Conservation (phyloP, 2,888 invertebrate genomes). For the Monochamus alternatus region DNA sequence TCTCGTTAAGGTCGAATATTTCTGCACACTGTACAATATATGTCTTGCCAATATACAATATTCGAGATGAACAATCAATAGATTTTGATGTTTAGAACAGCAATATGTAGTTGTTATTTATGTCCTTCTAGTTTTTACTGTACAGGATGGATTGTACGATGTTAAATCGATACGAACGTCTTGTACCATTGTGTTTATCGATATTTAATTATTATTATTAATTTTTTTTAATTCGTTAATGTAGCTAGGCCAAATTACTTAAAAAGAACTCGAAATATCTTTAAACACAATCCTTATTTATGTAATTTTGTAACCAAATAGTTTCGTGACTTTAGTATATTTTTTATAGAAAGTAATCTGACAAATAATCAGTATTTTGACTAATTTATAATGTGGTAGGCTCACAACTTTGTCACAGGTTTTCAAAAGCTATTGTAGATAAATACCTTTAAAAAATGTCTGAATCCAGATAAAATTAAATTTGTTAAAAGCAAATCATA, state of each 20-base stretch:
- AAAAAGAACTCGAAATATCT: conserved; percentile 29
- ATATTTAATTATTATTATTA: conserved; percentile 33
- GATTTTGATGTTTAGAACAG: conserved; percentile 58
- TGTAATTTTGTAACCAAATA: conserved; percentile 25
- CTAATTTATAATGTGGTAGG: conserved; percentile 26
- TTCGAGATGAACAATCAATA: conserved; percentile 58
- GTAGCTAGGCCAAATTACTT: conserved; percentile 38
- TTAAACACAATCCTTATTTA: conserved; percentile 30
- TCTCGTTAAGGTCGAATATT: conserved; percentile 12
- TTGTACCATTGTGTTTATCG: conserved; percentile 33
- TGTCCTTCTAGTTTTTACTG: conserved; percentile 27
- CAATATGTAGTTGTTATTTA: conserved; percentile 57
- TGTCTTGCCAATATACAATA: conserved; percentile 39
- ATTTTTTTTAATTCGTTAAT: conserved; percentile 8
- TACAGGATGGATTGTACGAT: conserved; percentile 1
- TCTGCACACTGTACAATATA: conserved; percentile 9
- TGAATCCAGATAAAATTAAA: not conserved
- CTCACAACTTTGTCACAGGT: conserved; percentile 17
- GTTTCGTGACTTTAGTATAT: conserved; percentile 32
- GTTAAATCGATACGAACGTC: not conserved
- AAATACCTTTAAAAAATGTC: not conserved
- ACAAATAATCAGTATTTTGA: conserved; percentile 38
- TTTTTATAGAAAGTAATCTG: conserved; percentile 33
- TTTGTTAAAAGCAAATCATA: too few species aligned
- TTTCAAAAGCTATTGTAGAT: not conserved